Base-by-base conservation (phyloP, 30 jellyfish, hydroid and myxozoan species). In the Aurelia sp. region DNA sequence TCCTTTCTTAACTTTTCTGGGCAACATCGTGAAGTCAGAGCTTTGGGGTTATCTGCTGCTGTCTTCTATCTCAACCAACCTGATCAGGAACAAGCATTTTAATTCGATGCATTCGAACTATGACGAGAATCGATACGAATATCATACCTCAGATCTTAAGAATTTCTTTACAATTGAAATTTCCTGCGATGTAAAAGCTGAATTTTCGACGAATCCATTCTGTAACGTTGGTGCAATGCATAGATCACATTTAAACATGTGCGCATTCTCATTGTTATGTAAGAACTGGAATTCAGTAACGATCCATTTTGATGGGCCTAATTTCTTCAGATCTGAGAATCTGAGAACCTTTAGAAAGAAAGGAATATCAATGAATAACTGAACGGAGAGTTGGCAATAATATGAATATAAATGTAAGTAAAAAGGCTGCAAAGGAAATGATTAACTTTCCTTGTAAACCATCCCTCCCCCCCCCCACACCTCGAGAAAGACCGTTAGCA, bases 301-400 rank as follows among this genome's bases (percentile, higher is more conserved):
- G 19, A 85, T 73, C 88, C 88, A 85, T 33, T 55, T 73, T 52
- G 63, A 44, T 9, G 81, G 82, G 51, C 94, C 84, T 63, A 75
- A 62, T 30, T 82, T 51, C 59, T 82, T 41, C 79, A 82, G 18
- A 66, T 82, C 92, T 12, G 55, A 75, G 61, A 53, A 82, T n/a
- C 31, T 70, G 21, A 82, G 50, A 31, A 70, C 74, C 92, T 82
- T 10, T 17, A 24, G 73, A 62, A 9, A 16, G 78, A 13, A 30
- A 17, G 18, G 30, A 3, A 17, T 41, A 12, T 71, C 31, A 10
- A 30, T 71, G 4, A 31, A 71, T 16, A 38, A 44, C 13, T 0
- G 9, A 44, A 44, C 55, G 9, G 55, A 44, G 16, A 12, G 13
- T 44, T 44, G 0, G 55, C 55, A 8, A 6, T 3, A 8, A 6